phyloP scores from a whole-genome alignment of 2,797 vertebrate genomes.

The Paratrypauchen microcephalus region DNA sequence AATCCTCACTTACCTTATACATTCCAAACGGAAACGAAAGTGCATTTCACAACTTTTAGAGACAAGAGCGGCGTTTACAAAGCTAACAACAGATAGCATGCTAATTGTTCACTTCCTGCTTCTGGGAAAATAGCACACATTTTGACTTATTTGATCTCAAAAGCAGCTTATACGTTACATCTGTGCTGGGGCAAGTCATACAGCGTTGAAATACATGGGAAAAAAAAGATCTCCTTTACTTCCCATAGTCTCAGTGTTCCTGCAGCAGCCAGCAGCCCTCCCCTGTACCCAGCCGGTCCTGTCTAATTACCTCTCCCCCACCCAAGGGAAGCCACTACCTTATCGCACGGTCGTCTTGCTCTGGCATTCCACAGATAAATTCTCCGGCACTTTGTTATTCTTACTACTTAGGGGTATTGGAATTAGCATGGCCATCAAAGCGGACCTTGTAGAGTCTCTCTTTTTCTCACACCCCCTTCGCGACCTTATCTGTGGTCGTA shows the following conservation, averaged over 20 bases:
- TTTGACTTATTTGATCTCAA: too few relatives aligned
- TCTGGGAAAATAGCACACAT: too few relatives aligned
- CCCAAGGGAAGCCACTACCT: constrained; percentile 70
- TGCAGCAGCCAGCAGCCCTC: constrained; percentile 41
- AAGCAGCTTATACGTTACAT: too few relatives aligned
- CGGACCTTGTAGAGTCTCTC: constrained; percentile 63
- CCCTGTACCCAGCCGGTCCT: constrained; percentile 60
- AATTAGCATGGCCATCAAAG: constrained; percentile 76
- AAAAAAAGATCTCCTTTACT: neutral
- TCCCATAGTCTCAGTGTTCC: constrained; percentile 21
- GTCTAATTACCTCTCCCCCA: constrained; percentile 73
- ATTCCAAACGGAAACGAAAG: too few relatives aligned
- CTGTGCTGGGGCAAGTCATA: too few relatives aligned
- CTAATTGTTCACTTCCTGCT: too few relatives aligned
- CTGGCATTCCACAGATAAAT: constrained; percentile 79
- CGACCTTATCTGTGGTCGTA: constrained; percentile 65
- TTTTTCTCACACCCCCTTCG: constrained; percentile 44
- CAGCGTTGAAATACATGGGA: too few relatives aligned
- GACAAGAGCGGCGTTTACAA: too few relatives aligned
- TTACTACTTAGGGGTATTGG: constrained; percentile 74
- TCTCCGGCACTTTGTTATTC: constrained; percentile 76
- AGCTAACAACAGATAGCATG: too few relatives aligned
- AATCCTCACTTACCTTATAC: too few relatives aligned
- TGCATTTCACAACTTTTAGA: too few relatives aligned
- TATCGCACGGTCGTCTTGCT: constrained; percentile 73